phyloP scores from a whole-genome alignment of 1,140 invertebrate species.

The Drosophila gunungcola region DNA sequence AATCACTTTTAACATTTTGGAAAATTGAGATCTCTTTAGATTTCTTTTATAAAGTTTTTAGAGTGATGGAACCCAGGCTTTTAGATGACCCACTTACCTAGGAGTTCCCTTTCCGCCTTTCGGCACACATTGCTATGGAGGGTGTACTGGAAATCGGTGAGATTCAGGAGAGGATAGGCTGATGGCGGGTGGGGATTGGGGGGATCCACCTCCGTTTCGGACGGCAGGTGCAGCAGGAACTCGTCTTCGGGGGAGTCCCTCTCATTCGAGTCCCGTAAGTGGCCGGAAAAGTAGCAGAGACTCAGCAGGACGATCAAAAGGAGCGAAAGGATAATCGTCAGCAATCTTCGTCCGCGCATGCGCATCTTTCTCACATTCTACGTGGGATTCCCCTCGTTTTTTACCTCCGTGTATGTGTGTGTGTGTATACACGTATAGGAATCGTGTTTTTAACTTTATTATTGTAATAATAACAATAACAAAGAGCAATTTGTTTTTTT shows the following conservation, averaged over 20 bases:
- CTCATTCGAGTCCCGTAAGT: slow-evolving; percentile 17
- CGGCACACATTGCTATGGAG: slow-evolving; percentile 70
- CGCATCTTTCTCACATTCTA: slow-evolving; percentile 67
- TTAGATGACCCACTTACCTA: slow-evolving; percentile 50
- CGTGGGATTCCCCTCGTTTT: slow-evolving; percentile 28
- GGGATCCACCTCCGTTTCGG: slow-evolving; percentile 10
- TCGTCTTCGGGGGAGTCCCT: slow-evolving; percentile 23
- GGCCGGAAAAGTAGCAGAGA: slow-evolving; percentile 61
- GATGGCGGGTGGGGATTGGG: not conserved
- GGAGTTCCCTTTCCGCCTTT: slow-evolving; percentile 65
- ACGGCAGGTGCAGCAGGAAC: slow-evolving; percentile 55
- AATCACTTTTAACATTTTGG: no score
- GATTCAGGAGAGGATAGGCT: slow-evolving; percentile 55
- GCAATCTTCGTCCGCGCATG: slow-evolving; percentile 75
- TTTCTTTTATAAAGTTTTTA: not conserved
- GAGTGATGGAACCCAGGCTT: no score
- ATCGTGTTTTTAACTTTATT: not conserved
- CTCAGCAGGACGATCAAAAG: slow-evolving; percentile 63
- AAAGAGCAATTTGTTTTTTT: slow-evolving; percentile 12
- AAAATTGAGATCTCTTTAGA: no score
- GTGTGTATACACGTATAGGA: not conserved
- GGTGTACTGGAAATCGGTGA: slow-evolving; percentile 67
- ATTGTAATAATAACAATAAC: slow-evolving; percentile 9
- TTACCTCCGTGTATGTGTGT: slow-evolving; percentile 11
- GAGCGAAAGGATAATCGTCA: slow-evolving; percentile 65